Conservation (phyloP, 30 jellyfish, hydroid and myxozoan genomes). For the Pseudorhiza aurosa region DNA sequence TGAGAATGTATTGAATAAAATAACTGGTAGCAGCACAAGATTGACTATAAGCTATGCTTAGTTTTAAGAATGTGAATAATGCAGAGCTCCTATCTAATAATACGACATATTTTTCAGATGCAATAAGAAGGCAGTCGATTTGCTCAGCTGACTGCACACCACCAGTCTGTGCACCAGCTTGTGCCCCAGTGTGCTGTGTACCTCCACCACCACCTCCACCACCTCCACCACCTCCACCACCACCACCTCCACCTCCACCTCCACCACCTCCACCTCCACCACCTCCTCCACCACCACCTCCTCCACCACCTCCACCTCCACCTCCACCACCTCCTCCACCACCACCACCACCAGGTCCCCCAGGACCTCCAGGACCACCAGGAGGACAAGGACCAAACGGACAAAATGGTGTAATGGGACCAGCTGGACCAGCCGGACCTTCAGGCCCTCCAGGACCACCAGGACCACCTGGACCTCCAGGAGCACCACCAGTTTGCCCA, state of each 20-base stretch:
- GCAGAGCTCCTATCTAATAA: too few species aligned
- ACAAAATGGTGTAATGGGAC: conserved; percentile 96
- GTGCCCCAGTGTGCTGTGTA: conserved; percentile 91
- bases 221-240: conserved; percentile 91
- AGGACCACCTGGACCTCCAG: conserved; percentile 99
- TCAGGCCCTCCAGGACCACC: conserved; percentile 98
- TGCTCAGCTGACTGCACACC: conserved; percentile 80
- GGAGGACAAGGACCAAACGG: conserved; percentile 96
- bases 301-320: conserved; percentile 95
- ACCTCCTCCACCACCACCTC: conserved; percentile 94
- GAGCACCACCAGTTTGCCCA: conserved; percentile 97
- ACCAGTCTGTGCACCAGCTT: conserved; percentile 93
- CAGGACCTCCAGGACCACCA: conserved; percentile 93
- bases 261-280: conserved; percentile 94
- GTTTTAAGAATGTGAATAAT: too few species aligned
- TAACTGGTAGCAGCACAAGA: too few species aligned
- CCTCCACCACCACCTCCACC: not conserved
- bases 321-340: conserved; percentile 94
- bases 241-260: conserved; percentile 94
- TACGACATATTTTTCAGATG: conserved; percentile 59
- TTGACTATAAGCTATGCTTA: too few species aligned
- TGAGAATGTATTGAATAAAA: too few species aligned
- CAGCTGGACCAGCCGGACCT: conserved; percentile 99
- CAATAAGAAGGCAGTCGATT: conserved; percentile 88
- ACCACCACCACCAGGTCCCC: conserved; percentile 90